These are phyloP conservation scores for Caracal caracal DNA, from an alignment of 2,113 vertebrate genomes.

Conservation along the genomic window DNA sequence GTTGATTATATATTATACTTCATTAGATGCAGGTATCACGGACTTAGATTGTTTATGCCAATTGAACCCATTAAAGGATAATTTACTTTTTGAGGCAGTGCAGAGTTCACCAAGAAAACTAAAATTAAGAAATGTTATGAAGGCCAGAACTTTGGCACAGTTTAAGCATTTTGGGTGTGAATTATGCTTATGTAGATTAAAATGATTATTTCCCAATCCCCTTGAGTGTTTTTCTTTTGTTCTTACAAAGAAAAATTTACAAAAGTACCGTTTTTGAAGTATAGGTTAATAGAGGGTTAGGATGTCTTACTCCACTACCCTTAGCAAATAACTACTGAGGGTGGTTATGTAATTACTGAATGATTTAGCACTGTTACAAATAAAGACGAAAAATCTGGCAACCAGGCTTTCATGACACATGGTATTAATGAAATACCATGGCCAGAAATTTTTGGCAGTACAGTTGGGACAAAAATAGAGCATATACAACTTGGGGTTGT, in stretches of 20 bases:
- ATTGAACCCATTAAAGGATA: background rate
- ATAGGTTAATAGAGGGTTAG: background rate
- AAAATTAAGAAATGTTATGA: conserved; percentile 20
- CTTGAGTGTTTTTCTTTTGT: background rate
- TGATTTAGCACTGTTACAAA: background rate
- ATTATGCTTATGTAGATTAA: conserved; percentile 46
- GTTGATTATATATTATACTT: conserved; percentile 30
- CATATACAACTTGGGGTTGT: background rate
- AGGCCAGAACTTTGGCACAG: background rate
- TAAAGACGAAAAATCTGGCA: background rate
- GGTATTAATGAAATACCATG: background rate
- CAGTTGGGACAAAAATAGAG: background rate
- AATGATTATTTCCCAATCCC: conserved; percentile 12
- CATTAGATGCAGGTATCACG: conserved; percentile 20
- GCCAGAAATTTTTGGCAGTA: background rate
- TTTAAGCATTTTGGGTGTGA: background rate
- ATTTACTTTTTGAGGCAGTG: conserved; percentile 1
- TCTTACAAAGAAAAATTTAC: background rate
- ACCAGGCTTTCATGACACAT: background rate
- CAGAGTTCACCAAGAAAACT: conserved; percentile 35
- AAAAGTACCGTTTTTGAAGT: background rate
- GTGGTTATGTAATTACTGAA: background rate
- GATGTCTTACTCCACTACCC: background rate
- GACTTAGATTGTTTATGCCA: background rate
- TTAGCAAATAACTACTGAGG: background rate